Conservation (phyloP, 2,888 invertebrate genomes). For the Corbicula japonica region DNA sequence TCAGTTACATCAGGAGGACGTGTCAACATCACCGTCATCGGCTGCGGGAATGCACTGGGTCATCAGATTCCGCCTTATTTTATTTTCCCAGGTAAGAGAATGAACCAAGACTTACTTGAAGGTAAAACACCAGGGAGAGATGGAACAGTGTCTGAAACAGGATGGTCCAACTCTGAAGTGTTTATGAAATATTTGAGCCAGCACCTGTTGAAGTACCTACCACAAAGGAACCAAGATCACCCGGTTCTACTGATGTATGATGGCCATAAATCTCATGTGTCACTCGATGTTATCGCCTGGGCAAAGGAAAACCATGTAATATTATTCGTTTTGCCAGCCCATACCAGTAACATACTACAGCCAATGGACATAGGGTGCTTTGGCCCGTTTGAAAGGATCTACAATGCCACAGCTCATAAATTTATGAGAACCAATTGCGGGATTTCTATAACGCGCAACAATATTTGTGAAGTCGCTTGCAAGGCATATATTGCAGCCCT, state of each 20-base stretch:
- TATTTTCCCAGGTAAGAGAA: conserved; percentile 38
- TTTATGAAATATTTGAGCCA: conserved; percentile 35
- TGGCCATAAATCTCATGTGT: conserved; percentile 36
- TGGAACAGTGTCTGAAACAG: conserved; percentile 26
- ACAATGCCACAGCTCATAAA: conserved; percentile 10
- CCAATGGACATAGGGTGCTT: conserved; percentile 41
- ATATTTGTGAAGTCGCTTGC: conserved; percentile 41
- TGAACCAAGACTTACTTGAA: conserved; percentile 22
- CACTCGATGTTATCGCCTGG: conserved; percentile 16
- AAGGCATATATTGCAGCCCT: conserved; percentile 46
- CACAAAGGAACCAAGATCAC: not conserved
- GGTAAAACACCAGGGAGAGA: conserved; percentile 16
- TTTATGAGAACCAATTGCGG: conserved; percentile 74
- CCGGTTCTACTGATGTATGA: conserved; percentile 32
- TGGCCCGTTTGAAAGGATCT: conserved; percentile 42
- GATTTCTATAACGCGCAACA: conserved; percentile 76
- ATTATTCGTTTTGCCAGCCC: conserved; percentile 40
- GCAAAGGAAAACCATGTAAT: conserved; percentile 23
- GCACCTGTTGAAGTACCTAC: conserved; percentile 15
- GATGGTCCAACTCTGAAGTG: conserved; percentile 30
- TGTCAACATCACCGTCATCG: conserved; percentile 29
- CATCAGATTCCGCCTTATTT: conserved; percentile 33
- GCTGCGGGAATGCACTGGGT: conserved; percentile 36
- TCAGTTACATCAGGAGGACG: conserved; percentile 31
- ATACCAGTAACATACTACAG: conserved; percentile 33